Percentiles rank a stretch among this genome's conserved stretches.
Conservation (phyloP, 1,140 invertebrate species). For the Procambarus clarkii region DNA sequence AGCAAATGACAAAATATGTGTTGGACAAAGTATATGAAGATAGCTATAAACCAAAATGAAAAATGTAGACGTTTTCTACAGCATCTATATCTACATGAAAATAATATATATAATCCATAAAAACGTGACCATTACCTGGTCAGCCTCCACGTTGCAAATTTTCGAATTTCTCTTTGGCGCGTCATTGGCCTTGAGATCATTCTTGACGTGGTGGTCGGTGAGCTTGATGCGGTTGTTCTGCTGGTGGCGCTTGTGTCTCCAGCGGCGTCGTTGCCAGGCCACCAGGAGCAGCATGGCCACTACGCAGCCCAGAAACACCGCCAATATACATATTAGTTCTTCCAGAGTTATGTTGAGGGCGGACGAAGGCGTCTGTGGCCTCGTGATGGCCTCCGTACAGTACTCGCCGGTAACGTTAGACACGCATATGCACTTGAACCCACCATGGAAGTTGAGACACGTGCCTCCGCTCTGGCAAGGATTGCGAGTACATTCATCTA, state of each 20-base stretch:
- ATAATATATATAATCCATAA: conserved; percentile 14
- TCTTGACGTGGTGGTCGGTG: conserved; percentile 70
- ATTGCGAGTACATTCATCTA: conserved; percentile 75
- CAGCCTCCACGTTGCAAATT: conserved; percentile 72
- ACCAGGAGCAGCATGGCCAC: conserved; percentile 65
- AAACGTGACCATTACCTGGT: conserved; percentile 66
- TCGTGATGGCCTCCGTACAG: conserved; percentile 76
- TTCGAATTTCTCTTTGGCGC: conserved; percentile 70
- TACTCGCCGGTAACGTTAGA: conserved; percentile 87
- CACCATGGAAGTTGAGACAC: conserved; percentile 89
- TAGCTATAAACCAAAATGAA: conserved; percentile 12
- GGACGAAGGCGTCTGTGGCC: conserved; percentile 1
- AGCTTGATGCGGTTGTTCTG: conserved; percentile 70
- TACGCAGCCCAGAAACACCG: conserved; percentile 65
- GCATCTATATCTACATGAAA: conserved; percentile 24
- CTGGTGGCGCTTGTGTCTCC: conserved; percentile 64
- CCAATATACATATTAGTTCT: conserved; percentile 68
- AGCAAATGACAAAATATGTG: conserved; percentile 16
- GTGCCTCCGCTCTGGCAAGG: conserved; percentile 82
- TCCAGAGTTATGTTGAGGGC: conserved; percentile 62
- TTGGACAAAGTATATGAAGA: conserved; percentile 3
- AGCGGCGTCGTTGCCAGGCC: conserved; percentile 68
- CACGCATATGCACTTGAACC: conserved; percentile 84
- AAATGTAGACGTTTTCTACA: conserved; percentile 1
- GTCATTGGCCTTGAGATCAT: conserved; percentile 71